These are phyloP conservation scores for Drosophila diplacantha DNA, from an alignment of 2,888 invertebrate species.

Conservation along the genomic window DNA sequence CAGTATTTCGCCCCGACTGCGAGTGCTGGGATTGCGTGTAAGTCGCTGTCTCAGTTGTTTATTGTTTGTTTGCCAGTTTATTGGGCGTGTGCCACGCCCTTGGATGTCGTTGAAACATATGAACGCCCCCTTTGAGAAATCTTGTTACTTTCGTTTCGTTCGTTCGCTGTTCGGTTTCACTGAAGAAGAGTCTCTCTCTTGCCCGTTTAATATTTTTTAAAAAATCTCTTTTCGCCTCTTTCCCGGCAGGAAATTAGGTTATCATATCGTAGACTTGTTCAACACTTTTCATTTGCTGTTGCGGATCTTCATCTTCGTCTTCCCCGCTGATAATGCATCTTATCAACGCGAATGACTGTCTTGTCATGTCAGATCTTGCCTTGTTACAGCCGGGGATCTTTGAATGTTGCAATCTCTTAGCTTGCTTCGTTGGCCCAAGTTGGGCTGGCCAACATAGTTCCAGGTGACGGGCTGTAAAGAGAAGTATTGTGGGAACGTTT, in stretches of 20 bases:
- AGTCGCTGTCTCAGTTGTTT: slow-evolving; percentile 27
- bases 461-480: slow-evolving; percentile 15
- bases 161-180: slow-evolving; percentile 26
- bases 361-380: slow-evolving; percentile 57
- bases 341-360: slow-evolving; percentile 65
- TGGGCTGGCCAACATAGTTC: slow-evolving; percentile 18
- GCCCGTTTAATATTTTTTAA: slow-evolving; percentile 29
- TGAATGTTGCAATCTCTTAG: slow-evolving; percentile 29
- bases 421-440: slow-evolving; percentile 4
- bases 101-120: slow-evolving; percentile 61
- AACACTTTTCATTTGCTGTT: slow-evolving; percentile 68
- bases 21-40: slow-evolving; percentile 20
- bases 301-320: slow-evolving; percentile 75
- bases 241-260: slow-evolving; percentile 62
- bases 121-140: slow-evolving; percentile 51
- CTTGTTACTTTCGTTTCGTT: slow-evolving; percentile 58
- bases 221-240: slow-evolving; percentile 32
- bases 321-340: slow-evolving; percentile 75
- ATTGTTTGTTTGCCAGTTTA: slow-evolving; percentile 38
- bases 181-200: slow-evolving; percentile 25
- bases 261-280: slow-evolving; percentile 67
- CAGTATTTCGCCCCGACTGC: slow-evolving; percentile 14
- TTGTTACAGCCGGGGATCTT: slow-evolving; percentile 10
- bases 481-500: neutral
- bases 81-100: slow-evolving; percentile 65